Conservation (phyloP, 2,113 vertebrate genomes). For the Pachypanchax playfairii region DNA sequence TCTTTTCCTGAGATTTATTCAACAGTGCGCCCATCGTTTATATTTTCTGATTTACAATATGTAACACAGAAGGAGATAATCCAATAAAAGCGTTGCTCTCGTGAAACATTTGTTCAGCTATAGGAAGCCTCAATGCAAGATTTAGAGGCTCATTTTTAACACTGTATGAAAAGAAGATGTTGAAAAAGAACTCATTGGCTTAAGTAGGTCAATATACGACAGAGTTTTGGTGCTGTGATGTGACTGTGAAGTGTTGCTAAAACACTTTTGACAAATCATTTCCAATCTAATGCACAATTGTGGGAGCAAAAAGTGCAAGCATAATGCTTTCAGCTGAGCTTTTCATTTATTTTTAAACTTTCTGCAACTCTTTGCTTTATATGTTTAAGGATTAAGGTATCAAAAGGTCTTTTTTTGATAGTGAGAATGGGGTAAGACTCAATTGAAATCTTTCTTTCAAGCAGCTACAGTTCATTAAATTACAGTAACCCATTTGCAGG, state of each 20-base stretch:
- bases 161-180: slow-evolving; percentile 4
- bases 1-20: slow-evolving; percentile 18
- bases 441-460: slow-evolving; percentile 27
- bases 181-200: slow-evolving; percentile 3
- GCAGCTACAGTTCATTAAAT: slow-evolving; percentile 46
- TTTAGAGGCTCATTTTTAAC: slow-evolving; percentile 23
- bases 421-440: slow-evolving; percentile 22
- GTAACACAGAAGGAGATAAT: not conserved
- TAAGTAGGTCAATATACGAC: slow-evolving; percentile 11
- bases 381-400: slow-evolving; percentile 27
- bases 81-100: not conserved
- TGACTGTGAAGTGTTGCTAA: not conserved
- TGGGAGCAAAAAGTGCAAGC: not conserved
- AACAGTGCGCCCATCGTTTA: slow-evolving; percentile 10
- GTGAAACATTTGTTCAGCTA: slow-evolving; percentile 7
- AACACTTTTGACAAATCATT: not conserved
- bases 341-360: slow-evolving; percentile 22
- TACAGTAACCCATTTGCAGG: slow-evolving; percentile 36
- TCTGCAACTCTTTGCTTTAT: slow-evolving; percentile 9
- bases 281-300: not conserved
- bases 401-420: slow-evolving; percentile 42
- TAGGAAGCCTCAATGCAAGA: not conserved
- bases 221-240: not conserved
- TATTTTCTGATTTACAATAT: slow-evolving; percentile 26
- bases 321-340: not conserved